phyloP scores from a whole-genome alignment of 2,888 invertebrate genomes.

The Dexiosoma caninum region DNA sequence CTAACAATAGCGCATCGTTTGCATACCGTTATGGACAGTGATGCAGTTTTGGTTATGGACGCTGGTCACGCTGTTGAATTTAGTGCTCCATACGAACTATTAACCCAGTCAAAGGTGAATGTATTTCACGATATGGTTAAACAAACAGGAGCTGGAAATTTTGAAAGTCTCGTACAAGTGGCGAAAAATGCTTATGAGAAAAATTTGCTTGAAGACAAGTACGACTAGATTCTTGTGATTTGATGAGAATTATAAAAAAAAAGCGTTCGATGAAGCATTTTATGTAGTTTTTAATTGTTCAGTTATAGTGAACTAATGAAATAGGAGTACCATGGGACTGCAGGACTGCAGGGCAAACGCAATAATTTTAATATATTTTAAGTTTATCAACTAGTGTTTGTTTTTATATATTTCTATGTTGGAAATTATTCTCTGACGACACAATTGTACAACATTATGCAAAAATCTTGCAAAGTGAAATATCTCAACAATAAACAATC shows the following conservation, averaged over 20 bases:
- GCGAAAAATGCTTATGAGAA: slow-evolving; percentile 79
- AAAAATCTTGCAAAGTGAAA: too few species aligned
- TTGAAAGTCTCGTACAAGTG: slow-evolving; percentile 81
- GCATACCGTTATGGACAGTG: slow-evolving; percentile 86
- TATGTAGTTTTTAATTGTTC: neutral
- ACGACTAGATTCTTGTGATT: neutral
- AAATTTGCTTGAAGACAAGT: slow-evolving; percentile 24
- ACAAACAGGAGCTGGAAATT: slow-evolving; percentile 83
- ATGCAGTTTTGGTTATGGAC: slow-evolving; percentile 83
- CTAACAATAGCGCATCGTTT: slow-evolving; percentile 93
- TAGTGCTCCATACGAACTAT: slow-evolving; percentile 82
- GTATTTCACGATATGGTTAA: slow-evolving; percentile 81
- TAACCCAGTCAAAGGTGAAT: slow-evolving; percentile 78
- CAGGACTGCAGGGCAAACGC: too few species aligned
- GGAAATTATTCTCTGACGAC: too few species aligned
- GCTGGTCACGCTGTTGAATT: slow-evolving; percentile 84
- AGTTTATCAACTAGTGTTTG: too few species aligned
- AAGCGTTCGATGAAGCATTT: too few species aligned
- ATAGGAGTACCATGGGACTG: too few species aligned
- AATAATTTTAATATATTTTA: too few species aligned
- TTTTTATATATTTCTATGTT: too few species aligned
- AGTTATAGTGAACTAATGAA: neutral
- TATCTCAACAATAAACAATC: too few species aligned
- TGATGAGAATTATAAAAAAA: too few species aligned
- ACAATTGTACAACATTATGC: too few species aligned